Evolutionary conservation across 2,797 vertebrate species (phyloP).

Genomic region (Xenops minutus): DNA sequence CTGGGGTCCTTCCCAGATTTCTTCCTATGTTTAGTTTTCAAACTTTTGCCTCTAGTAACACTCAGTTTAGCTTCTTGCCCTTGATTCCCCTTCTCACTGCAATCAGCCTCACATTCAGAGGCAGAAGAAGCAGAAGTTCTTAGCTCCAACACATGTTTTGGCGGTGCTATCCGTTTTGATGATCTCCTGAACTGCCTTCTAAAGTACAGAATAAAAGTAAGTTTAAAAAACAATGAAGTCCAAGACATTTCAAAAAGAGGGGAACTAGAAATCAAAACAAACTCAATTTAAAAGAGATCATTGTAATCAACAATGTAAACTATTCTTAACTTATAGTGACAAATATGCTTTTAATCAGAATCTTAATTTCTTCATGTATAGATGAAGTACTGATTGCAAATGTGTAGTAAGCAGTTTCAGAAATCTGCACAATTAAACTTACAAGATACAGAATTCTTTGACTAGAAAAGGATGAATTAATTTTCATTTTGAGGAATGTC

Average conservation of each 20-base stretch:
- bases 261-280: neutral
- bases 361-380: neutral
- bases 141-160: constrained; percentile 19
- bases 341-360: neutral
- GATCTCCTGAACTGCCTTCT: constrained; percentile 41
- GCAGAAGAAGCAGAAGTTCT: constrained; percentile 5
- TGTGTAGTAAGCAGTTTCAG: neutral
- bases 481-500: neutral
- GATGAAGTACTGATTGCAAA: neutral
- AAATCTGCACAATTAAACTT: neutral
- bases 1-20: constrained; percentile 69
- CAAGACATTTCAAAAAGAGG: neutral
- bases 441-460: neutral
- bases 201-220: constrained; percentile 11
- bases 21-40: constrained; percentile 52
- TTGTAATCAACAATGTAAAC: neutral
- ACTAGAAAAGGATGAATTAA: neutral
- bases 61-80: constrained; percentile 67
- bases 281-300: neutral
- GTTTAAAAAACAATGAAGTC: neutral
- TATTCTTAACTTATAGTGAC: neutral
- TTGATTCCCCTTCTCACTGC: constrained; percentile 26
- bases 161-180: neutral
- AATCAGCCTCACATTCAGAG: constrained; percentile 33
- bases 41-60: constrained; percentile 57